Base-by-base conservation (phyloP, 2,113 vertebrate genomes). In the Pollimyrus isidori region DNA sequence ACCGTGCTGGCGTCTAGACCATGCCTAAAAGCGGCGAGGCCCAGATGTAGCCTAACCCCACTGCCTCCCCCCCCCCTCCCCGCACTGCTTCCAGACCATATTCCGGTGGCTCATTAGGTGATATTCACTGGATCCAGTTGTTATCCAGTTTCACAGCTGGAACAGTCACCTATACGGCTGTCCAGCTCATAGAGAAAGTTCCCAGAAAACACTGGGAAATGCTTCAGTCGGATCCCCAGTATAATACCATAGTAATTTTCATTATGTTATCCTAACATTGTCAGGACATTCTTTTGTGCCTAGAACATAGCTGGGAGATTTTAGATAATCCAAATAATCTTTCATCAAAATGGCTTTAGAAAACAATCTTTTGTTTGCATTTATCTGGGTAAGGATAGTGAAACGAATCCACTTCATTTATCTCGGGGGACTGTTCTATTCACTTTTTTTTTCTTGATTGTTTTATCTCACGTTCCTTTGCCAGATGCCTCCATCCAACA, bases 1-100 rank as follows among this genome's bases (percentile, higher is more conserved):
- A 88, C 46, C 65, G 65, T 88, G 88, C 53, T 91, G 92, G 89
- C 73, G 19, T 91, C 88, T 73, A 46, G 58, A 90, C 84, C 86
- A 87, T 23, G 30, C 49, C 88, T 56, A 49, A 21, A 76, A 56
- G 49, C 35, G 48, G 26, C 10, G 30, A 30, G 21, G 73, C 50
- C 73, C 49, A 23, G 35, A 56, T 49, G 73, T 42, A 30, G 30
- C 15, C 10, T 10, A 15, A 45, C 73, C 19, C 35, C 88, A 39
- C 49, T 1, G 35, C 35, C 15, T 5, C n/a, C 65, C 23, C 21
- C 65, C 69, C 52, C 46, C 49, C 46, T 52, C 35, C 35, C 35
- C 35, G 13, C 7, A 1, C 46, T 50, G 26, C 19, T 62, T 62
- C 76, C 42, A 46, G 30, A 17, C 50, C 52, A 46, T 30, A 21